Percentiles rank a stretch among this genome's conserved stretches.
Conservation (phyloP, 2,888 invertebrate species). For the Eupithecia abbreviata region DNA sequence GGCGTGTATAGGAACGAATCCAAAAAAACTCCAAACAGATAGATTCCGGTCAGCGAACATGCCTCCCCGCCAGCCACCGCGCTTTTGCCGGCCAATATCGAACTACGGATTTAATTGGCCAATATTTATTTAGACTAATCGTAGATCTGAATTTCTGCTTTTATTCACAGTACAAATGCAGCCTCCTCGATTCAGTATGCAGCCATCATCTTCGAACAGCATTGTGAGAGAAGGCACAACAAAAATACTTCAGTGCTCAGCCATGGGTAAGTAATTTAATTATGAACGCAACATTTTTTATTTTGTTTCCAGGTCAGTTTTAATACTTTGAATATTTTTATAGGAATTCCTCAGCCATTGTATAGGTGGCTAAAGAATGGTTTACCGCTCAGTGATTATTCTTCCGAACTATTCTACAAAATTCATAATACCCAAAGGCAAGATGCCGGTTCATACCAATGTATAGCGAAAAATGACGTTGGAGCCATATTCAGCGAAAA, state of each 20-base stretch:
- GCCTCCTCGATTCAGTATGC: constrained; percentile 94
- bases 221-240: constrained; percentile 94
- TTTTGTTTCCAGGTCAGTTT: constrained; percentile 8
- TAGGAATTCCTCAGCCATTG: constrained; percentile 95
- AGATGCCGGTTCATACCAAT: constrained; percentile 96
- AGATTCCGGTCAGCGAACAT: constrained; percentile 65
- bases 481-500: constrained; percentile 97
- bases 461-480: constrained; percentile 94
- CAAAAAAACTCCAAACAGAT: constrained; percentile 48
- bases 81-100: constrained; percentile 50
- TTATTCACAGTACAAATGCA: constrained; percentile 85
- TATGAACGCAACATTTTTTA: constrained; percentile 20
- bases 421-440: constrained; percentile 91
- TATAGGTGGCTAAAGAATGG: constrained; percentile 97
- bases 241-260: constrained; percentile 96
- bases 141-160: constrained; percentile 12
- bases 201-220: constrained; percentile 93
- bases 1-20: constrained; percentile 51
- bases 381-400: constrained; percentile 89
- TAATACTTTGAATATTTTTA: constrained; percentile 49
- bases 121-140: constrained; percentile 51
- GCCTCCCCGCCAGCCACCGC: constrained; percentile 50
- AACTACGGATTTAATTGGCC: constrained; percentile 54
- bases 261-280: constrained; percentile 87
- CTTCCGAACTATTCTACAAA: constrained; percentile 92